phyloP scores from a whole-genome alignment of 1,140 invertebrate genomes.

The Magallana angulata region DNA sequence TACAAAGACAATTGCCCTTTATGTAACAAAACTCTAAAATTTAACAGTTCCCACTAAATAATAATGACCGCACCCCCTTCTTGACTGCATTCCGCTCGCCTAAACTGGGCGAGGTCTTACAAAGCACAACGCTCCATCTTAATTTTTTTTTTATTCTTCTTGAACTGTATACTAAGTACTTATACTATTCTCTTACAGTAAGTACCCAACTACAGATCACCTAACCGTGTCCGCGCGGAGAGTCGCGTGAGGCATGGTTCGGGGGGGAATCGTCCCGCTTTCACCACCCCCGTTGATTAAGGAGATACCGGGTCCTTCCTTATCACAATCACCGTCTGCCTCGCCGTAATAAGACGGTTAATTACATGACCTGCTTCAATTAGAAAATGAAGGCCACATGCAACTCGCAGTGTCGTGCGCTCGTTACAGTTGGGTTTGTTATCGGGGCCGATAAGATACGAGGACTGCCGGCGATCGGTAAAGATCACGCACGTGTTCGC shows the following conservation, averaged over 20 bases:
- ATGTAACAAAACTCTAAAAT: too few species aligned
- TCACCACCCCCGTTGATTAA: slow-evolving; percentile 18
- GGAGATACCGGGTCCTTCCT: not conserved
- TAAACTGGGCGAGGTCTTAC: too few species aligned
- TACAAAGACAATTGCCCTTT: too few species aligned
- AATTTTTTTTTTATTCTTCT: too few species aligned
- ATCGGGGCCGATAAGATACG: not conserved
- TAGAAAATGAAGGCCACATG: slow-evolving; percentile 30
- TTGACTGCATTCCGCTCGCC: too few species aligned
- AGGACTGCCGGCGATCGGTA: not conserved
- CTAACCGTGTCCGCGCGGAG: not conserved
- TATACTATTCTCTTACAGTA: too few species aligned
- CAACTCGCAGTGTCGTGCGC: not conserved
- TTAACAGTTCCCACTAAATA: too few species aligned
- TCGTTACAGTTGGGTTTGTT: not conserved
- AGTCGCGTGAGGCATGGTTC: not conserved
- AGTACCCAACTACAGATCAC: too few species aligned
- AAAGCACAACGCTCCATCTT: too few species aligned
- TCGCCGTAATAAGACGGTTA: slow-evolving; percentile 6
- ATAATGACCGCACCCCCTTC: too few species aligned
- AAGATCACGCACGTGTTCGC: not conserved
- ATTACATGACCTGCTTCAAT: slow-evolving; percentile 33
- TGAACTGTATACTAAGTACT: too few species aligned
- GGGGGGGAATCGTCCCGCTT: not conserved
- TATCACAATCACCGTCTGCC: slow-evolving; percentile 13